Evolutionary conservation across 2,888 invertebrate species (phyloP), one percentile per base, ranked within the genome.

Genomic region (Rhagonycha lutea): DNA sequence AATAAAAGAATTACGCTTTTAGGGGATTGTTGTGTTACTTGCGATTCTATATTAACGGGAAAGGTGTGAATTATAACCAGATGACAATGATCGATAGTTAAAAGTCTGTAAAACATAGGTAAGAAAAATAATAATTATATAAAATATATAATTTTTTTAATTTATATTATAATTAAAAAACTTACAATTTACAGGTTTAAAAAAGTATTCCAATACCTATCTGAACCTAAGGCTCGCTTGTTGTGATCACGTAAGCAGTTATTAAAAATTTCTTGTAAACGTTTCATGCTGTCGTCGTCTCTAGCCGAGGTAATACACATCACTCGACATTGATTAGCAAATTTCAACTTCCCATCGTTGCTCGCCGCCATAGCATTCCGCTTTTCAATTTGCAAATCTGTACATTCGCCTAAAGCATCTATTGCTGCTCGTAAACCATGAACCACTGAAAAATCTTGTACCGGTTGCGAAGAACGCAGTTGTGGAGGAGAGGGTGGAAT

Each of bases 241-340:
- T 98, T 98, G 83, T 96, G 95, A 84, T 95, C 94, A 12, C 93
- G 88, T 14, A 98, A 87, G 2, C 95, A 94, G 74, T 94, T 95
- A 47, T 94, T 90, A 81, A 97, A 96, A 83, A 96, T 96, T 81
- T 96, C 96, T 82, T 97, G 95, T 14, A 97, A 88, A 83, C 94
- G 94, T 81, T 94, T 93, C 88, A 97, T 94, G 77, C 96, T 96
- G 29, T 93, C 93, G 85, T 97, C 95, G 86, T 96, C 96, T 81
- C 96, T 91, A 0, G 96, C 94, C 80, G 96, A 94, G 7, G 97
- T 97, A 47, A 98, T 94, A 84, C 97, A 97, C 83, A 98, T 95
- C 14, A 98, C 94, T 78, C 98, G 90, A 11, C 97, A 96, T 76
- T 93, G 91, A 79, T 88, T 88, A 32, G 86, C 73, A 75, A 89